Evolutionary conservation across 2,888 invertebrate species (phyloP).

Genomic region (Sipunculus nudus): DNA sequence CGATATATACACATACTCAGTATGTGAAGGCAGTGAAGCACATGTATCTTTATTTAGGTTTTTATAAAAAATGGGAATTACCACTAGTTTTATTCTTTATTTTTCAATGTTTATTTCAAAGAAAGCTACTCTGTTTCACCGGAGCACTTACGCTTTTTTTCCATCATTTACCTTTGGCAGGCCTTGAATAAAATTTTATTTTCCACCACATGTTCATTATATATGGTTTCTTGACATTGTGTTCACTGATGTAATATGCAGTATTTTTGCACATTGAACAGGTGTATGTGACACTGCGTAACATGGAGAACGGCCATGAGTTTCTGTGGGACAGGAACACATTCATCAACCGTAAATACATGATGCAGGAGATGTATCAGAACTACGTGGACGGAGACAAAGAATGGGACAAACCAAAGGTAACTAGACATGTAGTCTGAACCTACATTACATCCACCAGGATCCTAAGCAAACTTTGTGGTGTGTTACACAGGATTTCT

Average conservation of each 20-base stretch:
- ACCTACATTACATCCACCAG: too few relatives aligned
- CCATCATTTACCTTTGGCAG: background rate
- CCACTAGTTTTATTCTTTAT: too few relatives aligned
- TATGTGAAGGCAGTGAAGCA: too few relatives aligned
- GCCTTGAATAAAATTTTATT: background rate
- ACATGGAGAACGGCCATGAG: slow-evolving; percentile 49
- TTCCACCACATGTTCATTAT: too few relatives aligned
- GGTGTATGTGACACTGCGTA: slow-evolving; percentile 54
- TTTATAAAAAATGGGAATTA: too few relatives aligned
- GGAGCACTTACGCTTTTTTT: too few relatives aligned
- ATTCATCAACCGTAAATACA: slow-evolving; percentile 62
- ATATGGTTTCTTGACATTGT: background rate
- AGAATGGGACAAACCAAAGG: slow-evolving; percentile 58
- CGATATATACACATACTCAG: too few relatives aligned
- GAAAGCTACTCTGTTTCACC: too few relatives aligned
- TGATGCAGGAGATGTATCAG: slow-evolving; percentile 65
- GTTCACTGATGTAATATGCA: background rate
- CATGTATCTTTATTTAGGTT: too few relatives aligned
- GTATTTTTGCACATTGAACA: slow-evolving; percentile 1
- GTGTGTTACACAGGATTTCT: too few relatives aligned
- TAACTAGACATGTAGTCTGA: slow-evolving; percentile 18
- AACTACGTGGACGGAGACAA: slow-evolving; percentile 58
- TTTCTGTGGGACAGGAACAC: slow-evolving; percentile 60
- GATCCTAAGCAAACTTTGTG: too few relatives aligned
- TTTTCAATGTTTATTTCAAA: too few relatives aligned